Percentiles rank a stretch among this genome's conserved stretches.
Evolutionary conservation across 2,888 invertebrate genomes (phyloP).

Genomic region (Parnassius mnemosyne): DNA sequence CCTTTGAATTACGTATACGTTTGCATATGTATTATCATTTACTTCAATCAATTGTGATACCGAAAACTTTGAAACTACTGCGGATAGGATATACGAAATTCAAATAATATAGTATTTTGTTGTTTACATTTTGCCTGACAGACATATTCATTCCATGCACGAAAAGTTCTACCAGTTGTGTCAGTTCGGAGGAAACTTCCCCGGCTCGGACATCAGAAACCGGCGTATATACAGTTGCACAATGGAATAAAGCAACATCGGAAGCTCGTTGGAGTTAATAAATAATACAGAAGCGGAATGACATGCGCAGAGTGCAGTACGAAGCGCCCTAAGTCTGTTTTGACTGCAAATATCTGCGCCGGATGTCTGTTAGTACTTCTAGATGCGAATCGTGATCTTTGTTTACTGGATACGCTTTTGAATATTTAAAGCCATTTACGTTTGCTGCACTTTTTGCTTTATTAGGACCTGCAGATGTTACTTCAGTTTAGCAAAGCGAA

Average conservation of each 20-base stretch:
- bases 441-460: too few species aligned
- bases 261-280: constrained; percentile 80
- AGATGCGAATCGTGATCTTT: constrained; percentile 31
- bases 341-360: constrained; percentile 75
- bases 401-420: constrained; percentile 29
- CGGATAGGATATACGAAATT: constrained; percentile 42
- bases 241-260: constrained; percentile 79
- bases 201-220: constrained; percentile 71
- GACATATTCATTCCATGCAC: constrained; percentile 75
- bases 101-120: constrained; percentile 64
- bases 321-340: constrained; percentile 68
- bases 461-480: too few species aligned
- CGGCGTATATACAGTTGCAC: constrained; percentile 68
- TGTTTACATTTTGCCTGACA: constrained; percentile 73
- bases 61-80: constrained; percentile 8
- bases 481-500: neutral
- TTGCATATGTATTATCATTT: neutral
- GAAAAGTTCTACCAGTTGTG: constrained; percentile 72
- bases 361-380: constrained; percentile 51
- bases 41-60: constrained; percentile 4
- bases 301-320: constrained; percentile 70
- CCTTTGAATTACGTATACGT: neutral
- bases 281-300: constrained; percentile 75
- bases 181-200: constrained; percentile 68
- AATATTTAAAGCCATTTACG: constrained; percentile 4